Percentiles rank a stretch among this genome's conserved stretches.
Evolutionary conservation across 2,888 invertebrate genomes (phyloP).

Genomic region (Ceraclea dissimilis): DNA sequence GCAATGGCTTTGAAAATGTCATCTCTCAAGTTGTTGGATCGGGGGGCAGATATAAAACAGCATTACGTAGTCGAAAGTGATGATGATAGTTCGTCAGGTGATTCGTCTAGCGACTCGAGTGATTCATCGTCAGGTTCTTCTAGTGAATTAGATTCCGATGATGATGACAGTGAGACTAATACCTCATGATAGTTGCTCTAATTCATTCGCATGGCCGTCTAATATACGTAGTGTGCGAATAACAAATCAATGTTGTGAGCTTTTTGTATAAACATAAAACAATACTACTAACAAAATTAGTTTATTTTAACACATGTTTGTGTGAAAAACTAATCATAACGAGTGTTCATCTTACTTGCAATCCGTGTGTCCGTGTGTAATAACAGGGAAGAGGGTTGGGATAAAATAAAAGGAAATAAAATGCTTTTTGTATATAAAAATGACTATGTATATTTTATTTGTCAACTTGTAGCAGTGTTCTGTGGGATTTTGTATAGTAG

Average conservation of each 20-base stretch:
- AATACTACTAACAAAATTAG: too few species aligned
- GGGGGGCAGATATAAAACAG: conserved; percentile 26
- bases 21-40: conserved; percentile 38
- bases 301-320: too few species aligned
- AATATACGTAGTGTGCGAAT: too few species aligned
- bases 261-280: too few species aligned
- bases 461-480: neutral
- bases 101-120: conserved; percentile 30
- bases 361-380: too few species aligned
- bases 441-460: neutral
- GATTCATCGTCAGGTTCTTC: conserved; percentile 29
- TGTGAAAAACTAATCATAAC: too few species aligned
- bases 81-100: conserved; percentile 26
- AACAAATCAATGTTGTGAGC: too few species aligned
- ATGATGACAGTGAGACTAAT: conserved; percentile 30
- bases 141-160: conserved; percentile 40
- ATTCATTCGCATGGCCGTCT: neutral
- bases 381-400: too few species aligned
- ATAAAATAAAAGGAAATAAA: too few species aligned
- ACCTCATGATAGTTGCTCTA: conserved; percentile 13
- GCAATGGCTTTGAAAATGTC: conserved; percentile 42
- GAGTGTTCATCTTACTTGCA: too few species aligned
- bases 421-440: neutral
- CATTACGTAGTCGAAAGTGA: conserved; percentile 24
- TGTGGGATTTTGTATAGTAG: neutral